These are phyloP conservation scores for Latrodectus geometricus DNA, from an alignment of 1,140 invertebrate species.

Conservation along the genomic window DNA sequence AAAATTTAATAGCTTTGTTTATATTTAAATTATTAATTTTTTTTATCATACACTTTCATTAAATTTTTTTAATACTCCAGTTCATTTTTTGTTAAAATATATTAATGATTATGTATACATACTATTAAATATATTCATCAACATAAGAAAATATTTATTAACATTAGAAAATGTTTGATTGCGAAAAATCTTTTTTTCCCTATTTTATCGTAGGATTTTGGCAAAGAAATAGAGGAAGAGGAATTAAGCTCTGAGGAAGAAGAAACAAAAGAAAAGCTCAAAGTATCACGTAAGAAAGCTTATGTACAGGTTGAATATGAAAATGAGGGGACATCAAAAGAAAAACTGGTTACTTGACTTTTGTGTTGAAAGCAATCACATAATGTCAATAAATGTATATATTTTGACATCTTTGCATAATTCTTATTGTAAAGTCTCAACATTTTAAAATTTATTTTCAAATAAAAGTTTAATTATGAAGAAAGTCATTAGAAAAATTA, in stretches of 20 bases:
- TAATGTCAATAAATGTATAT: neutral
- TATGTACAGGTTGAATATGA: conserved; percentile 65
- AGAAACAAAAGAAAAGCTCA: conserved; percentile 27
- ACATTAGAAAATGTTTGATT: too few species aligned
- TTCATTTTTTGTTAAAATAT: too few species aligned
- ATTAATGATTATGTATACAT: too few species aligned
- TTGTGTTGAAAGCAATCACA: neutral
- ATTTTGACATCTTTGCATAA: neutral
- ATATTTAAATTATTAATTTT: too few species aligned
- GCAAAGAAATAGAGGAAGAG: conserved; percentile 17
- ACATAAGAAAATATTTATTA: too few species aligned
- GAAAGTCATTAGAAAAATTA: neutral
- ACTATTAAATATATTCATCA: too few species aligned
- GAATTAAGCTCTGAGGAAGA: conserved; percentile 43
- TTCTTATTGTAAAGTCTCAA: neutral
- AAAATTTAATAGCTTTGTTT: too few species aligned
- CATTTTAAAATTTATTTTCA: neutral
- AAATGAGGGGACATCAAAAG: conserved; percentile 25
- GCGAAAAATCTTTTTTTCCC: too few species aligned
- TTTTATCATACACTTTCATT: too few species aligned
- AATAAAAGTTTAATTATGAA: too few species aligned
- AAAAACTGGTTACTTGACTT: neutral
- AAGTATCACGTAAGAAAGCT: conserved; percentile 17
- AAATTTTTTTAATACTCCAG: too few species aligned
- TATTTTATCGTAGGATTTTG: conserved; percentile 7